Percentiles rank a stretch among this genome's conserved stretches.
Evolutionary conservation across 2,113 vertebrate genomes (phyloP).

Genomic region (Ailurus styani): DNA sequence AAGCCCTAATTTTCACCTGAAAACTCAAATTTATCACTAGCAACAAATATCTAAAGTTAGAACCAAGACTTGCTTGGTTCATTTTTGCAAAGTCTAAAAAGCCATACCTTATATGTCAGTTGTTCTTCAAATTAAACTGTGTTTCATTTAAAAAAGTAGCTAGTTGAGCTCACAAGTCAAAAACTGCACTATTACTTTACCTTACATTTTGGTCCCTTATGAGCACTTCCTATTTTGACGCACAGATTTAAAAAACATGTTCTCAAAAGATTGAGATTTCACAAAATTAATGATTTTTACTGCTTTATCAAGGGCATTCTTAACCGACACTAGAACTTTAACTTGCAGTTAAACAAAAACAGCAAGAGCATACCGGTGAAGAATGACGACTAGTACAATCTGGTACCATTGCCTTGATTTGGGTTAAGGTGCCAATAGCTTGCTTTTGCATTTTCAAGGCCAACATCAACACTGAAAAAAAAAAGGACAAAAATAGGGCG

Average conservation of each 20-base stretch:
- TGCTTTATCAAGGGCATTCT: not conserved
- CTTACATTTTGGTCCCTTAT: not conserved
- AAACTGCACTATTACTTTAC: not conserved
- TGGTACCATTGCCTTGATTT: not conserved
- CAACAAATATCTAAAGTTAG: constrained; percentile 30
- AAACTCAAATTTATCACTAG: not conserved
- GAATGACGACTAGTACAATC: not conserved
- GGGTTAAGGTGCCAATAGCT: not conserved
- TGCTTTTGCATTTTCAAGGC: not conserved
- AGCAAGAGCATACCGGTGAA: not conserved
- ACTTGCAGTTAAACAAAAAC: not conserved
- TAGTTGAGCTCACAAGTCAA: not conserved
- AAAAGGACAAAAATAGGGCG: not conserved
- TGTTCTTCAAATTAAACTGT: not conserved
- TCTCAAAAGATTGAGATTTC: not conserved
- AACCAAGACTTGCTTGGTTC: not conserved
- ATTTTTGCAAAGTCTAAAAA: not conserved
- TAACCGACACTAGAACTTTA: not conserved
- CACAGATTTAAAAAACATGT: not conserved
- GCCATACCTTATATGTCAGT: not conserved
- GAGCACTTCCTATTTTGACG: not conserved
- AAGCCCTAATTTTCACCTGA: not conserved
- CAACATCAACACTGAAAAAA: not conserved
- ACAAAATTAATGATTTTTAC: not conserved
- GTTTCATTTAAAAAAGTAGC: not conserved